Evolutionary conservation across 1,140 invertebrate genomes (phyloP).

Genomic region (Ladona fulva): DNA sequence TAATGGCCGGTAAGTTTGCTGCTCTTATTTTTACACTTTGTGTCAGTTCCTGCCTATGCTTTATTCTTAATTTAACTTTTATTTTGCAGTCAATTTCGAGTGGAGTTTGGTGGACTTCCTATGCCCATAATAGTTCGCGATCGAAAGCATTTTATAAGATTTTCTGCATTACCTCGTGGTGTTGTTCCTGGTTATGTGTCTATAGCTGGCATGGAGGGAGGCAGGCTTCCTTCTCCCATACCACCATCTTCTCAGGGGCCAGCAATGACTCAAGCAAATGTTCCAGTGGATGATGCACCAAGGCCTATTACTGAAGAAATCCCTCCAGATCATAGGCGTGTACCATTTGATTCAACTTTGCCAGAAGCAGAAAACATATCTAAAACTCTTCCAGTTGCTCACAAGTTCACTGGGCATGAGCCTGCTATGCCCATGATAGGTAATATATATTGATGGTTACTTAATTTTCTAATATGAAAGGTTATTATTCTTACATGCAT

Average conservation of each 20-base stretch:
- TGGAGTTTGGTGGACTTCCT: conserved; percentile 84
- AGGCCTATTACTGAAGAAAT: background rate
- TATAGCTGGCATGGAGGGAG: conserved; percentile 57
- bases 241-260: background rate
- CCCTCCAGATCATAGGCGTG: background rate
- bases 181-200: conserved; percentile 56
- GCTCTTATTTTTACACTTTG: background rate
- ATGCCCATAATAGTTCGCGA: conserved; percentile 73
- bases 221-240: conserved; percentile 29
- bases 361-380: background rate
- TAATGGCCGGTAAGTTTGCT: conserved; percentile 48
- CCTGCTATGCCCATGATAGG: conserved; percentile 25
- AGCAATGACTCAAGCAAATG: background rate
- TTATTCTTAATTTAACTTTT: background rate
- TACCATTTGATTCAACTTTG: background rate
- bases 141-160: conserved; percentile 72
- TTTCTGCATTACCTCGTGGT: conserved; percentile 68
- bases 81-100: conserved; percentile 26
- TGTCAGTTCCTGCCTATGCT: too few relatives aligned
- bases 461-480: too few relatives aligned
- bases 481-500: background rate
- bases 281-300: background rate
- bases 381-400: background rate
- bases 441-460: background rate
- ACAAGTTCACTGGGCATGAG: conserved; percentile 18